Evolutionary conservation across 92 coral and sea anemone genomes (phyloP).

Genomic region (Pocillopora meandrina): DNA sequence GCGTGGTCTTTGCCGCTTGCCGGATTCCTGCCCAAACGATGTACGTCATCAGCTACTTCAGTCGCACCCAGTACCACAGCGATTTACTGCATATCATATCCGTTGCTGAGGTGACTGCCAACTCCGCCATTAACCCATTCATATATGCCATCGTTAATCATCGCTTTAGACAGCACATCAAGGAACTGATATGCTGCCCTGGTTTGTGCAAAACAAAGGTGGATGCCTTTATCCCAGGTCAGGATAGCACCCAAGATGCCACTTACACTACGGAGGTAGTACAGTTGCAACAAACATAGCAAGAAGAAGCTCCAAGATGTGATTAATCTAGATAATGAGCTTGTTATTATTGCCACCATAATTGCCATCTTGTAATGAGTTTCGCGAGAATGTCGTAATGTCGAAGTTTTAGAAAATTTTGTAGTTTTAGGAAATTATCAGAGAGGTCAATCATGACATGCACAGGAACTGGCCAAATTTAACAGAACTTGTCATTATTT

Average conservation of each 20-base stretch:
- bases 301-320: neutral
- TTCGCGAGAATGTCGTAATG: too few species aligned
- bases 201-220: conserved; percentile 3
- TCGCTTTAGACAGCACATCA: conserved; percentile 21
- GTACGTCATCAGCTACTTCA: conserved; percentile 21
- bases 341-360: too few species aligned
- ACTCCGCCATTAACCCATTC: conserved; percentile 29
- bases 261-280: neutral
- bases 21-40: conserved; percentile 56
- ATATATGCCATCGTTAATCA: conserved; percentile 28
- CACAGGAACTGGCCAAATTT: too few species aligned
- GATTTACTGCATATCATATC: conserved; percentile 15
- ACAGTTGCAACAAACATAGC: neutral
- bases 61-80: neutral
- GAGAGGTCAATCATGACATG: too few species aligned
- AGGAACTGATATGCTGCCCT: conserved; percentile 22
- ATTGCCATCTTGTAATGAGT: too few species aligned
- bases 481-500: too few species aligned
- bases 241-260: neutral
- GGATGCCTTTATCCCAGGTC: neutral
- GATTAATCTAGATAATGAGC: too few species aligned
- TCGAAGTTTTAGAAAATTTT: too few species aligned
- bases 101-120: neutral
- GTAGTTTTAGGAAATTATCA: too few species aligned
- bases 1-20: conserved; percentile 31